These are phyloP conservation scores for Syncerus caffer DNA, from an alignment of 2,797 vertebrate genomes.

Conservation along the genomic window DNA sequence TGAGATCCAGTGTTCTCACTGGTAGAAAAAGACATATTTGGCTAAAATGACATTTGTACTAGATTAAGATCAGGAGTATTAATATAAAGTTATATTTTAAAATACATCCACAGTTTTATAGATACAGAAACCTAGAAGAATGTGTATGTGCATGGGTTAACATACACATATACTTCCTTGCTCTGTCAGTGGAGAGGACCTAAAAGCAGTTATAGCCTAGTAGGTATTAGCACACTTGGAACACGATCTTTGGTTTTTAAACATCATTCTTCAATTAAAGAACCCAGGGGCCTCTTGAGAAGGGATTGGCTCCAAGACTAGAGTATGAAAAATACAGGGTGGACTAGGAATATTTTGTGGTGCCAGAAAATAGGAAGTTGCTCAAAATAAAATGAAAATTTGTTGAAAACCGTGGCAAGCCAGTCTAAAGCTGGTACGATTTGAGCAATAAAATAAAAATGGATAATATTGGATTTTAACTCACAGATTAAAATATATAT, in stretches of 20 bases:
- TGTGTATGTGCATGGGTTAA: background rate
- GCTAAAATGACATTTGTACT: background rate
- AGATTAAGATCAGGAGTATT: background rate
- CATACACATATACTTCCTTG: background rate
- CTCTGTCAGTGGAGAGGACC: background rate
- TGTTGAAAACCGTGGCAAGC: background rate
- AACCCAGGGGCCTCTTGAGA: background rate
- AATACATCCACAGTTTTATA: background rate
- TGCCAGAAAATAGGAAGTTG: background rate
- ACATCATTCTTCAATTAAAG: background rate
- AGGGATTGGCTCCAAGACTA: background rate
- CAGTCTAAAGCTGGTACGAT: background rate
- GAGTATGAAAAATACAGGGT: background rate
- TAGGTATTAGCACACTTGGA: background rate
- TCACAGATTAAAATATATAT: background rate
- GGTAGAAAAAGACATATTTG: background rate
- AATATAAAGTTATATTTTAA: background rate
- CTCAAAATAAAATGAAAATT: background rate
- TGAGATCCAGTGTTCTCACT: background rate
- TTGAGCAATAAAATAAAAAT: background rate
- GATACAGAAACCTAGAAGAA: background rate
- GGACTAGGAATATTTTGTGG: background rate
- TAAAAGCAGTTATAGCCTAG: background rate
- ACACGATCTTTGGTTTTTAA: background rate
- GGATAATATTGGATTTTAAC: background rate